Base-by-base conservation (phyloP, 2,888 invertebrate genomes). In the Pseudanteris insignis region DNA sequence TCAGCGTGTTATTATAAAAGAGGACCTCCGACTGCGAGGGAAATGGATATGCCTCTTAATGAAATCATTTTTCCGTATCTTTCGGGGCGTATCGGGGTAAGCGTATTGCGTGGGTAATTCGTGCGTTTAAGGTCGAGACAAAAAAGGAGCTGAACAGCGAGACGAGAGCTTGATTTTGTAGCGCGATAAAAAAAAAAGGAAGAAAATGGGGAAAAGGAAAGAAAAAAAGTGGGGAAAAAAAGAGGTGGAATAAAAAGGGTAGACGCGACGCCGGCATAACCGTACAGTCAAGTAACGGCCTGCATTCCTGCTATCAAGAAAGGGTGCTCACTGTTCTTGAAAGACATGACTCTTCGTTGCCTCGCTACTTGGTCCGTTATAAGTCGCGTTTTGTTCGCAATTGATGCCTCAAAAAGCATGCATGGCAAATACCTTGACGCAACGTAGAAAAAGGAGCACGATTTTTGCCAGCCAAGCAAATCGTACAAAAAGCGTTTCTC, bases 281-380 rank as follows among this genome's bases (percentile, higher is more conserved):
- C 64, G 64, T 60, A 64, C 57, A 29, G 68, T 67, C 68, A 67
- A 69, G 70, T 70, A 69, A 71, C 72, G 72, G 70, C 70, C 67
- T 71, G 68, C 72, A 72, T 72, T 69, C 69, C 68, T 68, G 41
- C 44, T 50, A 57, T 60, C 41, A 54, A 50, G 57, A 50, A 62
- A 64, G 64, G 57, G 59, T 63, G 61, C 63, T 58, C 58, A 61
- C 63, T 46, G 41, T 54, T 58, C 63, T 47, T 24, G 61, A 54
- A 55, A 50, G 61, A 55, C 61, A 50, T 55, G 40, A 50, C 61
- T 55, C n/a, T n/a, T n/a, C n/a, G n/a, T n/a, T n/a, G n/a, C n/a
- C n/a, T n/a, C n/a, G n/a, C n/a, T n/a, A n/a, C n/a, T n/a, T n/a
- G n/a, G n/a, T n/a, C n/a, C n/a, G n/a, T n/a, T n/a, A n/a, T n/a